phyloP scores from a whole-genome alignment of 2,888 invertebrate species.

The Luperina nickerlii region DNA sequence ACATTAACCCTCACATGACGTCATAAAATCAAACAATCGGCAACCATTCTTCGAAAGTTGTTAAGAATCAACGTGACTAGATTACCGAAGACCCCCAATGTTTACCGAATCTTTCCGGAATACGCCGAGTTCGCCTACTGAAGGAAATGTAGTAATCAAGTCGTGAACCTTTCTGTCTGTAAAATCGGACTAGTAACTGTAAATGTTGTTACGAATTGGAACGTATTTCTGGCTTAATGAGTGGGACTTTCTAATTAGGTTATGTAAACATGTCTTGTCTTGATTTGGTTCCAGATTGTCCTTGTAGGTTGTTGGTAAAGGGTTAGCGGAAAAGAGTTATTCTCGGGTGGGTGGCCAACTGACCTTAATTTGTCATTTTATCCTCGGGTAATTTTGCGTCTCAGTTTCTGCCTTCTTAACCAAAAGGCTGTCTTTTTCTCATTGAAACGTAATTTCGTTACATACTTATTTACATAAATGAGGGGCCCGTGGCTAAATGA shows the following conservation, averaged over 20 bases:
- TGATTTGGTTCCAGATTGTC: conserved; percentile 8
- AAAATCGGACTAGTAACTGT: conserved; percentile 27
- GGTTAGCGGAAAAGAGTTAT: conserved; percentile 34
- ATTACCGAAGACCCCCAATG: conserved; percentile 26
- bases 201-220: conserved; percentile 20
- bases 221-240: conserved; percentile 5
- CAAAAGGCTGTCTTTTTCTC: conserved; percentile 2
- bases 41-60: conserved; percentile 47
- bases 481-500: too few species aligned
- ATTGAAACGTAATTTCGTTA: conserved; percentile 22
- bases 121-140: conserved; percentile 2
- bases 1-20: conserved; percentile 8
- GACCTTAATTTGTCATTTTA: conserved; percentile 37
- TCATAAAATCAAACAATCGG: conserved; percentile 45
- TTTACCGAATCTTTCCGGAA: conserved; percentile 13
- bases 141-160: conserved; percentile 37
- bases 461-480: background rate
- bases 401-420: conserved; percentile 9
- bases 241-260: conserved; percentile 13
- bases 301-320: conserved; percentile 5
- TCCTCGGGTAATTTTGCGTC: conserved; percentile 9
- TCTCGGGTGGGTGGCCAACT: conserved; percentile 16
- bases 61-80: conserved; percentile 53
- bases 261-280: conserved; percentile 18
- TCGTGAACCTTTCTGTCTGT: conserved; percentile 1